Base-by-base conservation (phyloP, 2,797 vertebrate species). In the Spea hammondii region DNA sequence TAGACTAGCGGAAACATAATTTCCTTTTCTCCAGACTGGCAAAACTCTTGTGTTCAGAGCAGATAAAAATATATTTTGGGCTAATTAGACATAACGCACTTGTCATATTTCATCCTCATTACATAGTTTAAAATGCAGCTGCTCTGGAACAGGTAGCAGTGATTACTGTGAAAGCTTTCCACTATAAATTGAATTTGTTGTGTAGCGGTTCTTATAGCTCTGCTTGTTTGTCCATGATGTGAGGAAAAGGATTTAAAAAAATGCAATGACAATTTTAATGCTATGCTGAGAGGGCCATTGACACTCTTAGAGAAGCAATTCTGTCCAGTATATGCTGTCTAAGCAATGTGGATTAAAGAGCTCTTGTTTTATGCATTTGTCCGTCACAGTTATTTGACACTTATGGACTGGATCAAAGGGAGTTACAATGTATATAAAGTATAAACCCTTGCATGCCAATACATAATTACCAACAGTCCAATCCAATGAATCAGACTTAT, bases 1-100 rank as follows among this genome's bases (percentile, higher is more conserved):
- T 70, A 62, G 47, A 70, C 32, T 70, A 64, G 67, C 48, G 66
- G 75, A 77, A 71, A 55, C 57, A 70, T 46, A 51, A 78, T 78
- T 71, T 70, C 66, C 75, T 48, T 59, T 66, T 70, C 57, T 70
- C 50, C 11, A 64, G 12, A 70, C 68, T 78, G 68, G 68, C 67
- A 78, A 71, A 77, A 69, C 57, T 46, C 59, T 77, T 57, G 47
- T 78, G 67, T 64, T 78, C 68, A 55, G 55, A 78, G 68, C 13
- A 65, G 67, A 70, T 78, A 78, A 71, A 78, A 78, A 78, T 78
- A 78, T 78, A 78, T 71, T 76, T 68, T 78, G 68, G 57, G 65
- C 67, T 78, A 78, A 78, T 78, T 72, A 72, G 70, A 72, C 59
- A 51, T 78, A 55, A 70, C 70, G 76, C 70, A 62, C 76, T 72